Conservation (phyloP, 2,888 invertebrate genomes). For the Protophormia terraenovae region DNA sequence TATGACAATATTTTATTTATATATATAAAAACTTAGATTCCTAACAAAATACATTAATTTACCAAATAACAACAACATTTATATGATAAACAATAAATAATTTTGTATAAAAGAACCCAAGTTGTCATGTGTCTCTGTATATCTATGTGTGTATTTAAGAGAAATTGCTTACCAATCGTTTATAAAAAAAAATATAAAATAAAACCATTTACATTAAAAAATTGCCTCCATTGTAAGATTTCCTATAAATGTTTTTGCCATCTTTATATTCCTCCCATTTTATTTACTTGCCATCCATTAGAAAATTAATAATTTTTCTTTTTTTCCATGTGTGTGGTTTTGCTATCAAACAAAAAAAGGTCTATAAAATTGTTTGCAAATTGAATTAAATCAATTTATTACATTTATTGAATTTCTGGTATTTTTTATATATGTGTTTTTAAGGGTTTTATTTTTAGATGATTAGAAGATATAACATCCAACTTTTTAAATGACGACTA, state of each 20-base stretch:
- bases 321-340: constrained; percentile 11
- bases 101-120: constrained; percentile 12
- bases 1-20: constrained; percentile 35
- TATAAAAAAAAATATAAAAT: constrained; percentile 43
- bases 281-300: constrained; percentile 76
- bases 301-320: constrained; percentile 77
- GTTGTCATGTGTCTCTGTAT: background rate
- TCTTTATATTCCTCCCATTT: background rate
- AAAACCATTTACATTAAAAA: constrained; percentile 55
- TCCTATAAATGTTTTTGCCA: constrained; percentile 21
- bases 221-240: constrained; percentile 49
- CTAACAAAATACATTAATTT: constrained; percentile 14
- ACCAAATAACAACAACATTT: constrained; percentile 33
- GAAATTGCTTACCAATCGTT: constrained; percentile 65
- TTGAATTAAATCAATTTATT: constrained; percentile 62
- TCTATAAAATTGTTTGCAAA: constrained; percentile 58
- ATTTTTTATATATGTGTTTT: constrained; percentile 1
- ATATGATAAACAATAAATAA: constrained; percentile 49
- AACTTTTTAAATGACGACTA: too few relatives aligned
- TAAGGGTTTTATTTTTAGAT: constrained; percentile 9
- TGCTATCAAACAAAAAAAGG: constrained; percentile 28
- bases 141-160: background rate
- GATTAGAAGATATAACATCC: background rate
- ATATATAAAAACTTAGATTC: background rate
- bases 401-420: constrained; percentile 15